These are phyloP conservation scores for Cairina moschata DNA, from an alignment of 2,113 vertebrate species.

Conservation along the genomic window DNA sequence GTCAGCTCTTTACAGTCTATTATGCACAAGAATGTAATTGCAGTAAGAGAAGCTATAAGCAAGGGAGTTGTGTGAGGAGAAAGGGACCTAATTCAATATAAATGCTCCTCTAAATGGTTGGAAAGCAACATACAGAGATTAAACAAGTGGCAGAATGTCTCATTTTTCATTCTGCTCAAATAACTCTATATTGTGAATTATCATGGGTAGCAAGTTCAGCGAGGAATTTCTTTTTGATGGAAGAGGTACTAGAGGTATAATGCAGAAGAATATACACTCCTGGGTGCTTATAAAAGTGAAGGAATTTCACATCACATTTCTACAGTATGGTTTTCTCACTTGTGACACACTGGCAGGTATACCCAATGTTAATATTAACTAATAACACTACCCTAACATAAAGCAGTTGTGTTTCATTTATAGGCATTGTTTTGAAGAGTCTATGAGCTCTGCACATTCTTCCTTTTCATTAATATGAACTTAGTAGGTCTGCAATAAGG, in stretches of 20 bases:
- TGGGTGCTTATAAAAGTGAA: slow-evolving; percentile 50
- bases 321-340: neutral
- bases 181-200: slow-evolving; percentile 11
- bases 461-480: neutral
- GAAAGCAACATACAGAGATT: neutral
- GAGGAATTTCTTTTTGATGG: slow-evolving; percentile 27
- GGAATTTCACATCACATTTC: neutral
- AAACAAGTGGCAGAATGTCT: slow-evolving; percentile 21
- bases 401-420: neutral
- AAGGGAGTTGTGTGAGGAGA: neutral
- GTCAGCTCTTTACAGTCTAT: neutral
- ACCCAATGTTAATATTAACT: neutral
- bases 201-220: neutral
- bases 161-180: slow-evolving; percentile 31
- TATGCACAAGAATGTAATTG: neutral
- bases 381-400: neutral
- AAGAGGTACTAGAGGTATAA: slow-evolving; percentile 22
- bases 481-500: neutral
- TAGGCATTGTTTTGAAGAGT: neutral
- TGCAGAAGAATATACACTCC: neutral
- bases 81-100: neutral
- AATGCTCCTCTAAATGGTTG: neutral
- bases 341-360: neutral
- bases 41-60: neutral
- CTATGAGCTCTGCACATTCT: neutral